These are phyloP conservation scores for Gallinago jamesoni DNA, from an alignment of 2,113 vertebrate species.

Conservation along the genomic window DNA sequence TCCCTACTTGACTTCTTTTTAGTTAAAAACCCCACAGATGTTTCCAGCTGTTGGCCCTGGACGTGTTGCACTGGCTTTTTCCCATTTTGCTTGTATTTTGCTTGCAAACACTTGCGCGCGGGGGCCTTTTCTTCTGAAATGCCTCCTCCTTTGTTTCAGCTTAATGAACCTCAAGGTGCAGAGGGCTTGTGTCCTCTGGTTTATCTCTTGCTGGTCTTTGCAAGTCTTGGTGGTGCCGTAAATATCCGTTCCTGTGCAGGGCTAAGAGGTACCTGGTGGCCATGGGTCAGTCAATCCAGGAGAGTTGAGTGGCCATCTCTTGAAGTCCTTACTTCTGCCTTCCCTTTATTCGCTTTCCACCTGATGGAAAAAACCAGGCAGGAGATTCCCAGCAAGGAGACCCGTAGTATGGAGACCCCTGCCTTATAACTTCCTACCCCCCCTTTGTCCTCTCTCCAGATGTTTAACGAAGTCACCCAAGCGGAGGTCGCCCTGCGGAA, in stretches of 20 bases:
- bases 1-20: neutral
- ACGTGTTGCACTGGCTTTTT: neutral
- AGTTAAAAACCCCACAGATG: neutral
- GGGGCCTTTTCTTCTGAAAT: neutral
- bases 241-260: neutral
- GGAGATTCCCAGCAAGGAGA: neutral
- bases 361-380: neutral
- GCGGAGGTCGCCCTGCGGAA: slow-evolving; percentile 78
- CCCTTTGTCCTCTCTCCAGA: slow-evolving; percentile 10
- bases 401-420: neutral
- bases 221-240: fast-evolving
- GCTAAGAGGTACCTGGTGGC: neutral
- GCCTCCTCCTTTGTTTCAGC: neutral
- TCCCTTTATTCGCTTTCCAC: neutral
- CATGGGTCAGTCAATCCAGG: neutral
- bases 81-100: neutral
- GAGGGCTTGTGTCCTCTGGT: neutral
- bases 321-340: fast-evolving
- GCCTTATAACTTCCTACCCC: neutral
- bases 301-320: fast-evolving
- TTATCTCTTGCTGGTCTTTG: neutral
- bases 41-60: neutral
- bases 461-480: slow-evolving; percentile 76
- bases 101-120: neutral
- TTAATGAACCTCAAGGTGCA: neutral